Conservation (phyloP, 2,113 vertebrate genomes). For the Rhinoderma darwinii region DNA sequence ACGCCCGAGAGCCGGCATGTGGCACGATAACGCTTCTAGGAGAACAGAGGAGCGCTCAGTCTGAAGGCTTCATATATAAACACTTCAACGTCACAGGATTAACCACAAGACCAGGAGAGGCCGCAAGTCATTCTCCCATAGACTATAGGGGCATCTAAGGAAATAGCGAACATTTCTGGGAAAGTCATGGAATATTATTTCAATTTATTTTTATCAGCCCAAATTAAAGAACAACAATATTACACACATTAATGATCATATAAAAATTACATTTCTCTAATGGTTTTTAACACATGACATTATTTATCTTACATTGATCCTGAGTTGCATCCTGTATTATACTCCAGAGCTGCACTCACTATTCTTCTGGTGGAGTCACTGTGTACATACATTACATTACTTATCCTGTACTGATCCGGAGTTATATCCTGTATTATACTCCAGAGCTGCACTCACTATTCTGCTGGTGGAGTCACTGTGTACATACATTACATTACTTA, state of each 20-base stretch:
- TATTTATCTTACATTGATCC: too few species aligned
- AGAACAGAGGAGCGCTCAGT: slow-evolving; percentile 5
- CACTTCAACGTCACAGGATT: slow-evolving; percentile 25
- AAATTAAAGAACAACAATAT: neutral
- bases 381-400: too few species aligned
- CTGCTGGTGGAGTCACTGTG: too few species aligned
- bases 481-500: too few species aligned
- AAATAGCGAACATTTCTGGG: neutral
- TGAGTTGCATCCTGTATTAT: too few species aligned
- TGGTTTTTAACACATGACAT: too few species aligned
- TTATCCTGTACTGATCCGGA: too few species aligned
- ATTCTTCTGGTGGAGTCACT: too few species aligned
- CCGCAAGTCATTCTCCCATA: neutral
- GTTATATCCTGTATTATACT: too few species aligned
- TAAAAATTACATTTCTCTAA: too few species aligned
- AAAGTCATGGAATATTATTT: neutral
- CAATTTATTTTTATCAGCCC: neutral
- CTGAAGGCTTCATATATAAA: neutral
- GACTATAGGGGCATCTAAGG: neutral
- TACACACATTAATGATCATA: neutral
- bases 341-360: too few species aligned
- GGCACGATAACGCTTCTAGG: neutral
- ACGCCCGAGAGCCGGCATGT: neutral
- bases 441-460: too few species aligned
- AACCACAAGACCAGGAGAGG: slow-evolving; percentile 16